phyloP scores from a whole-genome alignment of 2,888 invertebrate species.

The Coleophora flavipennella region DNA sequence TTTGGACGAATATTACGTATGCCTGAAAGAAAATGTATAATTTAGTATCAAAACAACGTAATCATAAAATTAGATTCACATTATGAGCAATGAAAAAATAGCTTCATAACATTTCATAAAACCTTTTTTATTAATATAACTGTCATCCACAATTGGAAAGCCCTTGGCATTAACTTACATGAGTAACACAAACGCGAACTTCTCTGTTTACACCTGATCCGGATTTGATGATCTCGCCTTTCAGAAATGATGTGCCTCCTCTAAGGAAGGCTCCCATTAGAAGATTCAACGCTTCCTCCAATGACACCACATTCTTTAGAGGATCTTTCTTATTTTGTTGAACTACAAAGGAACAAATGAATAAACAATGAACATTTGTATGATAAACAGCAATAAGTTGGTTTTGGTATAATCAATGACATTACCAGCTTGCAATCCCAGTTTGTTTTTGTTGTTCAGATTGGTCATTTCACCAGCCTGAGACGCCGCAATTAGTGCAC shows the following conservation, averaged over 20 bases:
- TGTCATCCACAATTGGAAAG: too few species aligned
- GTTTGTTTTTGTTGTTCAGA: constrained; percentile 47
- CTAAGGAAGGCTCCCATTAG: constrained; percentile 94
- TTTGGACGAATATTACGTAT: constrained; percentile 95
- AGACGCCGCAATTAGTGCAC: constrained; percentile 88
- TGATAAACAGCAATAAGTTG: too few species aligned
- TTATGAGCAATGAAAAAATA: too few species aligned
- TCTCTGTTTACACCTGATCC: constrained; percentile 94
- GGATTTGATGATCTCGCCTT: constrained; percentile 97
- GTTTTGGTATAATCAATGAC: too few species aligned
- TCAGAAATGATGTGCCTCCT: constrained; percentile 94
- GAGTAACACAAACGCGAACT: constrained; percentile 97
- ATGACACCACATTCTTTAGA: constrained; percentile 77
- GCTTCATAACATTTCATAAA: too few species aligned
- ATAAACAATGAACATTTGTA: too few species aligned
- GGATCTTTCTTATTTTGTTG: constrained; percentile 76
- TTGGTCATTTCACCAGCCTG: constrained; percentile 77
- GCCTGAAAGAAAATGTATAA: constrained; percentile 72
- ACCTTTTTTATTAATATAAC: too few species aligned
- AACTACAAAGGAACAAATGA: constrained; percentile 39
- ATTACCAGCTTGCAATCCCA: constrained; percentile 50
- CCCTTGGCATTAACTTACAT: too few species aligned
- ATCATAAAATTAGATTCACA: too few species aligned
- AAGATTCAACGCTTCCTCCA: constrained; percentile 93
- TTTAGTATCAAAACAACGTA: too few species aligned